Base-by-base conservation (phyloP, 2,888 invertebrate species). In the Cylindroiulus punctatus region DNA sequence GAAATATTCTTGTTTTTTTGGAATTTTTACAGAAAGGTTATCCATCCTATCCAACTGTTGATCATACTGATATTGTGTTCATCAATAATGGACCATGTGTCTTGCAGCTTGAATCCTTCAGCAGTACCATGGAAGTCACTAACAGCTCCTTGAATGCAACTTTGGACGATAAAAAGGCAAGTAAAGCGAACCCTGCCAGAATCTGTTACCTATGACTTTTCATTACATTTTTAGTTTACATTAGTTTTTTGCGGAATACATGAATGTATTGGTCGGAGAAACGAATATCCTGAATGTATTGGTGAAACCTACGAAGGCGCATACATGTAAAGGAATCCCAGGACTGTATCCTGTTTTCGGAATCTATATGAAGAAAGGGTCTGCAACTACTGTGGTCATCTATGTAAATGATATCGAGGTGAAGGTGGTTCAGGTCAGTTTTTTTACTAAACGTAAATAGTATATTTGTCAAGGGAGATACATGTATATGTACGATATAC, bases 351-450 rank as follows among this genome's bases (percentile, higher is more conserved):
- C n/a, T n/a, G 30, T 12, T 30, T 76, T 76, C 17, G 30, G 7
- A 30, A 12, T 76, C 30, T 30, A 17, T 8, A 12, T 40, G 17
- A 19, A 19, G 0, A n/a, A 83, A 10, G 10, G 32, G 0, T 14
- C n/a, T 83, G 85, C 85, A 12, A 40, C 14, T 26, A 85, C 85
- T 1, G 85, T 42, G 1, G 65, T n/a, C 40, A 2, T 76, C 76
- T 65, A 76, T 32, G 65, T 57, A n/a, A n/a, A 36, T 42, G 76
- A 76, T 10, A 42, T 65, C 12, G 1, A 14, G 12, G 2, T 76
- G n/a, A 32, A 85, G 36, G 76, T 85, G 85, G 36, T 19, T 10
- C 8, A 76, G 57, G 85, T 85, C 19, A 85, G 85, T 65, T 42
- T 19, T 44, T 44, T 12, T 44, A 44, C 12, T 12, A 44, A 8